These are phyloP conservation scores for Hermodice carunculata DNA, from an alignment of 2,888 invertebrate genomes.

Conservation along the genomic window DNA sequence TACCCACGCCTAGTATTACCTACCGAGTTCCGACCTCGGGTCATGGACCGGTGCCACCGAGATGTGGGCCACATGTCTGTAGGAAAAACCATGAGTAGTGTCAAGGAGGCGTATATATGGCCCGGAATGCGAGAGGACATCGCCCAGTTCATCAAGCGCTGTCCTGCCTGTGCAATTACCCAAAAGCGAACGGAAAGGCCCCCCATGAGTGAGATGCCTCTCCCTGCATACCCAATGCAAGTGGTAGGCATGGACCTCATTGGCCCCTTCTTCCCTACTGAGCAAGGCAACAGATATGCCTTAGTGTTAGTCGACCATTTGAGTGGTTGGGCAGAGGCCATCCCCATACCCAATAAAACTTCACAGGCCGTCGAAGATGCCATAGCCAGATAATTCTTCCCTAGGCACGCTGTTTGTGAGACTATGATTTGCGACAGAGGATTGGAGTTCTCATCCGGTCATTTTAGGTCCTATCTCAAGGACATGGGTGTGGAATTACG, in stretches of 20 bases:
- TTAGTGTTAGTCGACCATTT: constrained; percentile 10
- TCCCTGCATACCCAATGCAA: neutral
- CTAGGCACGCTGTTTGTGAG: neutral
- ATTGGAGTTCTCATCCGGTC: neutral
- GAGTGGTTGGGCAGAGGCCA: constrained; percentile 10
- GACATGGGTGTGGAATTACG: neutral
- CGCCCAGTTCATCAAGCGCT: neutral
- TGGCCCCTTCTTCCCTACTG: constrained; percentile 6
- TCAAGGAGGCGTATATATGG: constrained; percentile 17
- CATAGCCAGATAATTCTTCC: constrained; percentile 4
- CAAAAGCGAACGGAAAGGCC: neutral
- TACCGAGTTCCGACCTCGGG: neutral
- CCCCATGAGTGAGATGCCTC: neutral
- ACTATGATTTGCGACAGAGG: constrained; percentile 11
- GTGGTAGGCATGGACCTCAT: constrained; percentile 12
- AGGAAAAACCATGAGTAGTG: neutral
- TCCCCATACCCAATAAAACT: constrained; percentile 4
- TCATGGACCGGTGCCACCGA: neutral
- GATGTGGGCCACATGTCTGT: constrained; percentile 10
- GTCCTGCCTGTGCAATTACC: neutral
- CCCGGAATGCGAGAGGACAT: neutral
- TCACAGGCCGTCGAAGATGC: neutral
- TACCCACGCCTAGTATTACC: constrained; percentile 12
- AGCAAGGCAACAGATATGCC: constrained; percentile 3
- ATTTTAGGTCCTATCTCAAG: neutral